Evolutionary conservation across 2,113 vertebrate species (phyloP).

Genomic region (Amphilophus citrinellus): DNA sequence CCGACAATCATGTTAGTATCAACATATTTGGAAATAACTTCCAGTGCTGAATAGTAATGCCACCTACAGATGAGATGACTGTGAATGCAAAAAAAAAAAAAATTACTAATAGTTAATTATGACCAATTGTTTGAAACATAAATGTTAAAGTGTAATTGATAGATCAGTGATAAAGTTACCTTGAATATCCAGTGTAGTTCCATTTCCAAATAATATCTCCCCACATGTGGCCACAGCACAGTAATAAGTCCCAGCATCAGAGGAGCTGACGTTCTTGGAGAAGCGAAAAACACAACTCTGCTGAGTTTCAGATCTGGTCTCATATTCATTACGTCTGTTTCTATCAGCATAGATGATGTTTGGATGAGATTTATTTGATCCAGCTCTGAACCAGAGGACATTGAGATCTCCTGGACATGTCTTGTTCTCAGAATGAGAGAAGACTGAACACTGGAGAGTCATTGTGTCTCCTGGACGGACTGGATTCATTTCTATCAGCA

Average conservation of each 20-base stretch:
- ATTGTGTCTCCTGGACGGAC: background rate
- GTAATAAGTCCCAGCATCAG: background rate
- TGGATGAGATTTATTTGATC: rapidly evolving
- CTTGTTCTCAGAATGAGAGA: background rate
- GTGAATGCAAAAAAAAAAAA: background rate
- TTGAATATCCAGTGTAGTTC: rapidly evolving
- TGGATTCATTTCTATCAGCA: background rate
- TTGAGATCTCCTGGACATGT: rapidly evolving
- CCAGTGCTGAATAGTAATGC: rapidly evolving
- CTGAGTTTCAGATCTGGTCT: rapidly evolving
- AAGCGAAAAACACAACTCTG: background rate
- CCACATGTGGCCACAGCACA: background rate
- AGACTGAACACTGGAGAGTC: background rate
- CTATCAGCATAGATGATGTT: background rate
- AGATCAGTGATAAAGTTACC: background rate
- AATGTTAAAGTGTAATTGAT: too few species aligned
- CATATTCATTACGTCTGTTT: rapidly evolving
- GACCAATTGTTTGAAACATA: background rate
- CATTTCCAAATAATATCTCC: background rate
- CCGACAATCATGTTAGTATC: background rate
- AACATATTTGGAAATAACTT: too few species aligned
- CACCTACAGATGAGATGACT: background rate
- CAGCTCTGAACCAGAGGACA: rapidly evolving
- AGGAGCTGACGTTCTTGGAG: rapidly evolving
- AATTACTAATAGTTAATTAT: background rate